Percentiles rank a stretch among this genome's conserved stretches.
Evolutionary conservation across 2,797 vertebrate species (phyloP).

Genomic region (Delichon dasypus): DNA sequence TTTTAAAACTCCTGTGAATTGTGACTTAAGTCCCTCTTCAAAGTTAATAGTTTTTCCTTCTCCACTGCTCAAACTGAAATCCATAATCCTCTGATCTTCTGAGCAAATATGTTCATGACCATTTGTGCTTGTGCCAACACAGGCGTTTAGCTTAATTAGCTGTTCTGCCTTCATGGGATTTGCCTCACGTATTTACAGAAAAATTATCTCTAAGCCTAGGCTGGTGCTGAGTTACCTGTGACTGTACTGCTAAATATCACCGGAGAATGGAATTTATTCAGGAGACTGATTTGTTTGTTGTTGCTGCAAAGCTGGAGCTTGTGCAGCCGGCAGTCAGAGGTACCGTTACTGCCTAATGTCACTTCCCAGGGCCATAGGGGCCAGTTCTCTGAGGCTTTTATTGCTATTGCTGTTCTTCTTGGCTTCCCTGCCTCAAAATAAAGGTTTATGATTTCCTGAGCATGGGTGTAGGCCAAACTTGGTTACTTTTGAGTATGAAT

Average conservation of each 20-base stretch:
- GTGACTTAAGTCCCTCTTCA: not conserved
- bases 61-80: not conserved
- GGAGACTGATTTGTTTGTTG: not conserved
- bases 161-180: not conserved
- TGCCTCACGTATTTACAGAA: not conserved
- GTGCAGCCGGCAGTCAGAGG: accelerated
- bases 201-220: not conserved
- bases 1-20: not conserved
- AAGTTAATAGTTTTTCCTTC: not conserved
- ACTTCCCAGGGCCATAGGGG: not conserved
- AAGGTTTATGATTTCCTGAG: conserved; percentile 9
- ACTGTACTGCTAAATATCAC: not conserved
- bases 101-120: not conserved
- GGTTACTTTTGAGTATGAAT: not conserved
- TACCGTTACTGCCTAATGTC: accelerated
- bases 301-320: not conserved
- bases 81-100: not conserved
- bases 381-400: not conserved
- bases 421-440: not conserved
- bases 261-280: not conserved
- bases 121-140: not conserved
- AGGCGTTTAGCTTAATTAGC: not conserved
- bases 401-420: not conserved
- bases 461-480: not conserved
- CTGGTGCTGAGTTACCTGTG: not conserved